Conservation (phyloP, 2,888 invertebrate genomes). For the Cantharis flavilabris region DNA sequence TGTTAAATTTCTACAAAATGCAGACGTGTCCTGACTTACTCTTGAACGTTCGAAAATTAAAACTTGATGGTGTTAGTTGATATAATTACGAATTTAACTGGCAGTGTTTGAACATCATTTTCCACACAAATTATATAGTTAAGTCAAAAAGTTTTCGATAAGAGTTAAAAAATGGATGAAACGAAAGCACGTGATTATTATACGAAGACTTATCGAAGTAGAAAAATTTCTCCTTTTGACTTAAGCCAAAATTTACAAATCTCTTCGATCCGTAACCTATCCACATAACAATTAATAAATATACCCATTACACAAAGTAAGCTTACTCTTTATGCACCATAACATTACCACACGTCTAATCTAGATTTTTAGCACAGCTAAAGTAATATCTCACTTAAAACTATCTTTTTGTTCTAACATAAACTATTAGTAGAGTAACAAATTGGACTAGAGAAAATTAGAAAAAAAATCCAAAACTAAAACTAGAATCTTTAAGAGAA, state of each 20-base stretch:
- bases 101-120: neutral
- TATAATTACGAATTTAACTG: neutral
- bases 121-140: neutral
- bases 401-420: neutral
- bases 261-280: neutral
- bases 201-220: neutral
- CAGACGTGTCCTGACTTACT: neutral
- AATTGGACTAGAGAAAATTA: neutral
- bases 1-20: neutral
- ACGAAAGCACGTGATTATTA: neutral
- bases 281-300: neutral
- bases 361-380: constrained; percentile 22
- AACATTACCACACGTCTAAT: constrained; percentile 18
- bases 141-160: neutral
- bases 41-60: too few relatives aligned
- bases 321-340: constrained; percentile 9
- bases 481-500: neutral
- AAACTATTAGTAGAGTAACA: neutral
- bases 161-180: neutral
- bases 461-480: neutral
- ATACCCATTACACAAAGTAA: neutral
- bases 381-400: constrained; percentile 14
- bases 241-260: neutral
- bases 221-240: neutral
- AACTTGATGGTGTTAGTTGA: neutral